Base-by-base conservation (phyloP, 1,140 invertebrate genomes). In the Drosophila quadrilineata region DNA sequence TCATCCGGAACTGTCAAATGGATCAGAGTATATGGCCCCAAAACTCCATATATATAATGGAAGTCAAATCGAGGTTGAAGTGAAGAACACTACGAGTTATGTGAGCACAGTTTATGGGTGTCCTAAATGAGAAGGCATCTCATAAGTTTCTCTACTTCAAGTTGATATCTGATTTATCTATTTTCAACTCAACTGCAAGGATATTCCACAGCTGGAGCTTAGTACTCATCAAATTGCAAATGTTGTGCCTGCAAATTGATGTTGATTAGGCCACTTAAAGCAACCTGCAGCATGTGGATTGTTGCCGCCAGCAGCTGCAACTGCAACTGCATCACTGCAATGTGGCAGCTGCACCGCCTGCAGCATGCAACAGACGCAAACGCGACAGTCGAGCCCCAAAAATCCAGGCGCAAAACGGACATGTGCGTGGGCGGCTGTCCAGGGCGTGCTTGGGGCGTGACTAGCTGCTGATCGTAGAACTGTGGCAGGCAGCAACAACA, bases 1-100 rank as follows among this genome's bases (percentile, higher is more conserved):
- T 9, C 8, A 24, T n/a, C n/a, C 19, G 49, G 14, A 62, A 50
- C 22, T 33, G 40, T 22, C 48, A 59, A 59, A 65, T 49, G 52
- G 43, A 43, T 59, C 35, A 33, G 12, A 43, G 26, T 17, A 31
- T 21, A 22, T 40, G 36, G 9, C 31, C 12, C 33, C 1, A 1
- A 35, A 35, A 19, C n/a, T 33, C 31, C 5, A 5, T 1, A 22
- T 24, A 36, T 12, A 26, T 36, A 36, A 26, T 22, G 19, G 38
- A 8, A n/a, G 6, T 38, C 35, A 19, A 38, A 38, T 4, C 38
- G n/a, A n/a, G n/a, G n/a, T n/a, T n/a, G n/a, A n/a, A n/a, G n/a
- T n/a, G n/a, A n/a, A n/a, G n/a, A n/a, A 21, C 36, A 41, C 19
- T n/a, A 22, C 19, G 22, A 41, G 22, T 41, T 10, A 41, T 41